phyloP scores from a whole-genome alignment of 2,113 vertebrate genomes.

The Dolichallabes microphthalmus region DNA sequence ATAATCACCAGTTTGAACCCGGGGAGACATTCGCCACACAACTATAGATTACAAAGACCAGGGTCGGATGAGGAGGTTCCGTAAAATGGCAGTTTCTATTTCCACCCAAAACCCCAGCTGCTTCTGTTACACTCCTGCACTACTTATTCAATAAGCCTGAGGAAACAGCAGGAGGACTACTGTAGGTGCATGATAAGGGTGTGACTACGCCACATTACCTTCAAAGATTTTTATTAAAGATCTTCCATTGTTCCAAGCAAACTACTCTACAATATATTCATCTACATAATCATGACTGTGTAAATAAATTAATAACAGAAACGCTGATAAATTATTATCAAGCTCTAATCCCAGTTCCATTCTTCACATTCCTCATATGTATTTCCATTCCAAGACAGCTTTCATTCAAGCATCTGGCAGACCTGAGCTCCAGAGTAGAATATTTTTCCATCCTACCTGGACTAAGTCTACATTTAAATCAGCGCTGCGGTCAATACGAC shows the following conservation, averaged over 20 bases:
- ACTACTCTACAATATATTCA: neutral
- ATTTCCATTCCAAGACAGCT: slow-evolving; percentile 33
- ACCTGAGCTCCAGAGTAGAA: slow-evolving; percentile 3
- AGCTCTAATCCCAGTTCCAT: slow-evolving; percentile 19
- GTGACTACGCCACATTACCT: neutral
- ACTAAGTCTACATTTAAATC: slow-evolving; percentile 20
- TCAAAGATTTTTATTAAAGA: neutral
- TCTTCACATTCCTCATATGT: slow-evolving; percentile 42
- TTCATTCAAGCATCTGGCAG: slow-evolving; percentile 26
- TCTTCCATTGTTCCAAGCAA: neutral
- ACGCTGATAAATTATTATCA: neutral
- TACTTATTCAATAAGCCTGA: slow-evolving; percentile 16
- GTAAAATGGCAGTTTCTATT: slow-evolving; percentile 62
- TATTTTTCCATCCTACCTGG: slow-evolving; percentile 36
- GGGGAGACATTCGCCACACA: slow-evolving; percentile 54
- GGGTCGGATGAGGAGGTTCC: slow-evolving; percentile 49
- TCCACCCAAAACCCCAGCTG: slow-evolving; percentile 40
- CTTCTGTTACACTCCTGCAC: slow-evolving; percentile 33
- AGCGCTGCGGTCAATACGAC: neutral
- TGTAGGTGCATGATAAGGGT: neutral
- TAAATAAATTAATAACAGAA: neutral
- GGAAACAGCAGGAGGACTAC: neutral
- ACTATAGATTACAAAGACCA: slow-evolving; percentile 56
- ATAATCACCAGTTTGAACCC: slow-evolving; percentile 56
- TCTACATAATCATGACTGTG: neutral